Evolutionary conservation across 2,797 vertebrate species (phyloP), one percentile per base, ranked within the genome.

Genomic region (Clarias platycephalus): DNA sequence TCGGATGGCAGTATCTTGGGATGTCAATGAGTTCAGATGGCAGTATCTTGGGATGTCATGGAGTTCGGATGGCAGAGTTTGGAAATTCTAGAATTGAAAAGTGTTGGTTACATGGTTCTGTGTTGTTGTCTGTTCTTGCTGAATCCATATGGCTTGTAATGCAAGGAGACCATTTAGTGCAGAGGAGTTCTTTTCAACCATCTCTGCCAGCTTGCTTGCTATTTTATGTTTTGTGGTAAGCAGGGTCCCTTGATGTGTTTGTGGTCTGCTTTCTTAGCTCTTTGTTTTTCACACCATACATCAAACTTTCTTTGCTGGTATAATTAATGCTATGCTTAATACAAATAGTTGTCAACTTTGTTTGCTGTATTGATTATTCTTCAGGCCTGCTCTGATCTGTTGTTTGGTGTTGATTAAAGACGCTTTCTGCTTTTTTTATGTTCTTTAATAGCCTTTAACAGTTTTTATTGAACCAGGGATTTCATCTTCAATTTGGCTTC

Each of bases 161-260:
- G 8, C n/a, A 26, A 26, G 18, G n/a, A 64, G 62, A n/a, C 12
- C 28, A n/a, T 75, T 49, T 75, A 49, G 37, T 60, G 58, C 12
- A 28, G 62, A 26, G 62, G 62, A 63, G 62, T 63, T 13, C 10
- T 64, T 64, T 64, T 64, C n/a, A 15, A 64, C n/a, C 13, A 26
- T 64, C 62, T 64, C 62, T 64, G n/a, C 62, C 26, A n/a, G n/a
- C 24, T 64, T 64, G n/a, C 26, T 63, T 63, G 62, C 10, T 26
- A 64, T 64, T 64, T 64, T 26, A 64, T 15, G 62, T 64, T 64
- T 64, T 26, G n/a, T 64, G n/a, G n/a, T 75, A 49, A 55, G 62
- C 15, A 55, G 24, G 5, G 15, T 55, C 13, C 24, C 20, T 64
- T 26, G 62, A 64, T 63, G 62, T 13, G 13, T 13, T 64, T 64